phyloP scores from a whole-genome alignment of 2,113 vertebrate genomes.

The Pseudopodoces humilis region DNA sequence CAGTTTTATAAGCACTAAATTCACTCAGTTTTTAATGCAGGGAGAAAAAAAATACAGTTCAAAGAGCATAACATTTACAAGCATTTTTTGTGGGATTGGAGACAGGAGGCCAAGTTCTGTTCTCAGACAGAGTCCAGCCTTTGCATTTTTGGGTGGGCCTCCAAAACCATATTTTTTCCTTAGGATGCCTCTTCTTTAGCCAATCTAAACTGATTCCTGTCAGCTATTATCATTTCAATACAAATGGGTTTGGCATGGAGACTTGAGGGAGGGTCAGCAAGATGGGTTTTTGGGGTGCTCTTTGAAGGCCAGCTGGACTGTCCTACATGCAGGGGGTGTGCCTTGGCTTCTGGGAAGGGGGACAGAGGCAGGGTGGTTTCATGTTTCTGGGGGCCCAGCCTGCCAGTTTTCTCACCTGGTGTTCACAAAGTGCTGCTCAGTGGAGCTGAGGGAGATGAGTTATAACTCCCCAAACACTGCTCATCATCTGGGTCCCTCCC shows the following conservation, averaged over 20 bases:
- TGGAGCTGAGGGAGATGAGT: not conserved
- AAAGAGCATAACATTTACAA: slow-evolving; percentile 53
- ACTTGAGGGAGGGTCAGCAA: not conserved
- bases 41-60: not conserved
- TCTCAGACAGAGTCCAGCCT: slow-evolving; percentile 41
- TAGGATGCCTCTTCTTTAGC: slow-evolving; percentile 15
- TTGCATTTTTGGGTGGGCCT: slow-evolving; percentile 47
- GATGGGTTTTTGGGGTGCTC: not conserved
- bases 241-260: not conserved
- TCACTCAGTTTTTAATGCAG: slow-evolving; percentile 47
- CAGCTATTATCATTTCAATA: slow-evolving; percentile 2
- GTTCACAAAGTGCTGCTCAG: not conserved
- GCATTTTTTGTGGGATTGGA: slow-evolving; percentile 53
- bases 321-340: not conserved
- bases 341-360: not conserved
- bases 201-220: slow-evolving; percentile 18
- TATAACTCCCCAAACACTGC: no score
- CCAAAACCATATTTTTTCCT: slow-evolving; percentile 33
- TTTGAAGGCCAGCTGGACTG: not conserved
- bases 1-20: slow-evolving; percentile 69
- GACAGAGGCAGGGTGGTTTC: not conserved
- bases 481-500: not conserved
- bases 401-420: not conserved
- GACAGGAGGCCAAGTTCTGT: slow-evolving; percentile 53
- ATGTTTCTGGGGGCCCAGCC: not conserved